Percentiles rank a stretch among this genome's conserved stretches.
These are phyloP conservation scores for Procambarus virginalis DNA, from an alignment of 1,140 invertebrate genomes.

Conservation along the genomic window DNA sequence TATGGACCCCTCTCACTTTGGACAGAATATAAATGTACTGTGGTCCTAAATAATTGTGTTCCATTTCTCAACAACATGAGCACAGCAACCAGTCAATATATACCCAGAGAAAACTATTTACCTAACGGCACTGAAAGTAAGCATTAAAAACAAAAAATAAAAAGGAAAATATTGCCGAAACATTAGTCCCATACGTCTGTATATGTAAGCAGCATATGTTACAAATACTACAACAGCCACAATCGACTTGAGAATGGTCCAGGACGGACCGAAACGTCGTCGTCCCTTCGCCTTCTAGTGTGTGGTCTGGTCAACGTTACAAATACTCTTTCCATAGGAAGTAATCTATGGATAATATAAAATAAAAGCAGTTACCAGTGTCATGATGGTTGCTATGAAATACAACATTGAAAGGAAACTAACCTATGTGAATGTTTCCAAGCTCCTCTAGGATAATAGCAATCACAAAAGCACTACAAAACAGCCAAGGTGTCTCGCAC, in stretches of 20 bases:
- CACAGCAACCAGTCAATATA: slow-evolving; percentile 35
- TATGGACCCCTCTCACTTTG: slow-evolving; percentile 66
- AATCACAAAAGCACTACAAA: slow-evolving; percentile 66
- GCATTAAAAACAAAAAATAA: background rate
- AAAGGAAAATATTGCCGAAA: slow-evolving; percentile 17
- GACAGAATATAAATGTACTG: slow-evolving; percentile 67
- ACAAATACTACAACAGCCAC: too few relatives aligned
- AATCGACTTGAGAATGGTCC: too few relatives aligned
- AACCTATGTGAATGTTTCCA: slow-evolving; percentile 67
- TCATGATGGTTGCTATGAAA: slow-evolving; percentile 66
- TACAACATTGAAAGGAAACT: slow-evolving; percentile 67
- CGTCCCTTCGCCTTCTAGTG: too few relatives aligned
- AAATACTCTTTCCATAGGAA: slow-evolving; percentile 15
- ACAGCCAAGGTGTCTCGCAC: slow-evolving; percentile 65
- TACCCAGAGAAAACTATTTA: slow-evolving; percentile 18
- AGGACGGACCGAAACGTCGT: too few relatives aligned
- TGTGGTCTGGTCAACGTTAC: too few relatives aligned
- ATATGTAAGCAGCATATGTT: slow-evolving; percentile 32
- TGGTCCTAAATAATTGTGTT: slow-evolving; percentile 54
- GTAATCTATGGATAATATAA: slow-evolving; percentile 23
- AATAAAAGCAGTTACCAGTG: slow-evolving; percentile 67
- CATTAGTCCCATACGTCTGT: slow-evolving; percentile 27
- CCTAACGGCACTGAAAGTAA: slow-evolving; percentile 25
- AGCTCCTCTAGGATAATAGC: slow-evolving; percentile 65
- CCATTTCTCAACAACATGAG: slow-evolving; percentile 44